Percentiles rank a stretch among this genome's conserved stretches.
Evolutionary conservation across 2,888 invertebrate species (phyloP).

Genomic region (Tanypteryx hageni): DNA sequence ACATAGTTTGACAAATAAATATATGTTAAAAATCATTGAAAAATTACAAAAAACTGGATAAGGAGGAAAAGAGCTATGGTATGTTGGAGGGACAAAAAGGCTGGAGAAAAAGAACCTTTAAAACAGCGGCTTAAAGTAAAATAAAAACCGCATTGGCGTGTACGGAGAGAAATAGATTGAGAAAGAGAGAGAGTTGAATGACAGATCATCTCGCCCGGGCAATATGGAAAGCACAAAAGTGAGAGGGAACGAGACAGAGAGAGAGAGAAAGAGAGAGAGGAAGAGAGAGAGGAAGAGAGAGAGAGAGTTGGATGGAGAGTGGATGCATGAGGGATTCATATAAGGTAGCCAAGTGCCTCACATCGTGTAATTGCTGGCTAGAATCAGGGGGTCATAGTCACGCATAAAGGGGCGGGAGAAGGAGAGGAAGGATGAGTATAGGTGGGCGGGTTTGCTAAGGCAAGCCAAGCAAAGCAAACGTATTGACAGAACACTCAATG

Average conservation of each 20-base stretch:
- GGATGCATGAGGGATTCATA: background rate
- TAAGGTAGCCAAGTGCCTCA: background rate
- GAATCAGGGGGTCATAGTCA: background rate
- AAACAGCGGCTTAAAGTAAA: background rate
- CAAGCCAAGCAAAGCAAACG: constrained; percentile 29
- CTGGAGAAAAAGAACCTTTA: background rate
- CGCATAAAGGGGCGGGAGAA: background rate
- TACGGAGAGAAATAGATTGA: background rate
- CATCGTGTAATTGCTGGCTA: background rate
- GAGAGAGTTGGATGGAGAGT: background rate
- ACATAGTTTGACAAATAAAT: too few species aligned
- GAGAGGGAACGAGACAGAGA: background rate
- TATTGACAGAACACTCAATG: constrained; percentile 60
- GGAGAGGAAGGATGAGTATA: background rate
- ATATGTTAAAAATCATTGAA: too few species aligned
- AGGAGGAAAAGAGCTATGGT: background rate
- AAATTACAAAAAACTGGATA: background rate
- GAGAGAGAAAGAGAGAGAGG: background rate
- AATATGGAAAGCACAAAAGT: background rate
- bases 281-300: background rate
- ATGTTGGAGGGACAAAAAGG: background rate
- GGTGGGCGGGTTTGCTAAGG: background rate
- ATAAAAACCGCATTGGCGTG: background rate
- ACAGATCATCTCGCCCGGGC: background rate
- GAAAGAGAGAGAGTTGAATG: background rate